phyloP scores from a whole-genome alignment of 2,113 vertebrate genomes.

The Boulengeromyrus knoepffleri region DNA sequence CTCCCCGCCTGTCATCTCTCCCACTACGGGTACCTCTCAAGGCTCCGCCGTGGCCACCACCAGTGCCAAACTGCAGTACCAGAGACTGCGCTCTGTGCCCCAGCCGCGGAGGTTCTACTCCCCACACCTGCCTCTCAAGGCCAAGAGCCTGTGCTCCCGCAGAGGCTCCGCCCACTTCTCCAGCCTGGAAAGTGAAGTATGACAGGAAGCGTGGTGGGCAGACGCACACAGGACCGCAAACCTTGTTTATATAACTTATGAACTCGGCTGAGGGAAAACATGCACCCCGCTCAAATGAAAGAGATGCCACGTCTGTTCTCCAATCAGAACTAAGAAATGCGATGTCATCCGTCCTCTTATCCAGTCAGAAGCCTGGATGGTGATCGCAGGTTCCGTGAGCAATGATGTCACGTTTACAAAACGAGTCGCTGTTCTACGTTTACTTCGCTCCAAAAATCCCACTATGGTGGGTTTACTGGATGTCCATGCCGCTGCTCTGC shows the following conservation, averaged over 20 bases:
- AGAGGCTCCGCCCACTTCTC: conserved; percentile 87
- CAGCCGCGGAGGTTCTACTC: conserved; percentile 69
- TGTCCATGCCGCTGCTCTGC: neutral
- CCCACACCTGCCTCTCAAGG: conserved; percentile 71
- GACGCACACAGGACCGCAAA: conserved; percentile 31
- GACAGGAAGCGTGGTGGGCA: conserved; percentile 70
- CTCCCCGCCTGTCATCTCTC: conserved; percentile 46
- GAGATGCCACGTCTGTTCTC: conserved; percentile 38
- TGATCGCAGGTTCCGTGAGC: conserved; percentile 63
- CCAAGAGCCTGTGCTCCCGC: conserved; percentile 78
- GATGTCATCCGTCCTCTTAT: conserved; percentile 68
- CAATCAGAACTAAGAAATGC: conserved; percentile 66
- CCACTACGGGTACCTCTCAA: conserved; percentile 21
- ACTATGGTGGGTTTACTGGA: neutral
- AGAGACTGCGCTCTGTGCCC: conserved; percentile 69
- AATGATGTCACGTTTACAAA: conserved; percentile 71
- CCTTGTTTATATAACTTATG: conserved; percentile 59
- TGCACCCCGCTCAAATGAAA: conserved; percentile 38
- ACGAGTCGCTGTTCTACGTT: neutral
- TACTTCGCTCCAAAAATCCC: neutral
- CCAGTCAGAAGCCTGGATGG: conserved; percentile 63
- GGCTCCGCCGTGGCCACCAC: conserved; percentile 49
- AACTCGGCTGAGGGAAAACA: conserved; percentile 60
- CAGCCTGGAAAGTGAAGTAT: conserved; percentile 90
- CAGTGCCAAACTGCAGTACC: conserved; percentile 71